Base-by-base conservation (phyloP, 2,113 vertebrate genomes). In the Pachypanchax playfairii region DNA sequence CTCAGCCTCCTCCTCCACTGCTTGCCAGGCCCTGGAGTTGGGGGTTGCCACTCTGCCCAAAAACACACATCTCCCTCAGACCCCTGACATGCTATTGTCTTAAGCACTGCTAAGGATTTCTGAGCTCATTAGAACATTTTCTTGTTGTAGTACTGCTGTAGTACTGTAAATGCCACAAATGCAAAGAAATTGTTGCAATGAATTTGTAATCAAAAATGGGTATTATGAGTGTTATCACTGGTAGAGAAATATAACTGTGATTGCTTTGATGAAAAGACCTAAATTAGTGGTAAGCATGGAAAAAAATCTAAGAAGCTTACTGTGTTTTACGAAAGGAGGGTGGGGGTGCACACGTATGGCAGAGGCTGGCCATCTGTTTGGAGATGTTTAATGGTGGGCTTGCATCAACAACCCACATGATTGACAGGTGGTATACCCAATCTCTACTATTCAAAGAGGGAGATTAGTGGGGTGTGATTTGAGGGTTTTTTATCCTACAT, bases 271-370 rank as follows among this genome's bases (percentile, higher is more conserved):
- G 49, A 70, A 77, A 73, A 77, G 36, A 85, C 38, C 73, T 60
- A 87, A 89, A 90, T 90, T 84, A 88, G 71, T 85, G 87, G 63
- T 76, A 86, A 75, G 80, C 80, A 76, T 79, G 67, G 58, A 85
- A 77, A 67, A 84, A 88, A 62, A 77, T 75, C 70, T 90, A 90
- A 91, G 86, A 65, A 88, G 89, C 88, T 92, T 91, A 92, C 25
- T 73, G 85, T 73, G 80, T 88, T 73, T 85, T 84, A 77, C 75
- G 31, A 64, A 71, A 70, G 61, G 78, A 75, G 71, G 75, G 73
- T 54, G 88, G 86, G 84, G 82, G 80, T 59, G 80, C 50, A 55
- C 6, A 69, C 54, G 65, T 73, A 82, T 79, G 81, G 76, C 65
- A 49, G 63, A 50, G 65, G 61, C 65, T 58, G 70, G 84, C 91